Evolutionary conservation across 2,888 invertebrate species (phyloP).

Genomic region (Panzeria rudis): DNA sequence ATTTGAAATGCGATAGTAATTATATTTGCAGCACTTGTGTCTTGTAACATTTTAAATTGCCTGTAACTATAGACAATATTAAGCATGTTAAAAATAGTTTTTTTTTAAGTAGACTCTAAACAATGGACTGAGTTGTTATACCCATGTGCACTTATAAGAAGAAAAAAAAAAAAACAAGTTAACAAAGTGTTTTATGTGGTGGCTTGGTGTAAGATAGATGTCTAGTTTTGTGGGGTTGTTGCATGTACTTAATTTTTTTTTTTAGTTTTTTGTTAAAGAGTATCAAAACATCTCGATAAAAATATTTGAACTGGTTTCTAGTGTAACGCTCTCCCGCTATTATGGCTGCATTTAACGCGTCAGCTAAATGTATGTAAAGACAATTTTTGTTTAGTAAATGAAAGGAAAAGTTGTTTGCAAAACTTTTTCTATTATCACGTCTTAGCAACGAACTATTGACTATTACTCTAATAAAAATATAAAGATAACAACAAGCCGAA

Average conservation of each 20-base stretch:
- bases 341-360: slow-evolving; percentile 18
- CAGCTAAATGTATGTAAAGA: background rate
- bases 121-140: slow-evolving; percentile 35
- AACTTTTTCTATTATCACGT: slow-evolving; percentile 68
- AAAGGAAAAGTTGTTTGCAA: slow-evolving; percentile 72
- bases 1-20: slow-evolving; percentile 48
- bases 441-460: slow-evolving; percentile 48
- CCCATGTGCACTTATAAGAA: background rate
- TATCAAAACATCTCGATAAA: slow-evolving; percentile 44
- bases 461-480: slow-evolving; percentile 29
- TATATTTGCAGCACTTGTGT: slow-evolving; percentile 55
- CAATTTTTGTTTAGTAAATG: slow-evolving; percentile 37
- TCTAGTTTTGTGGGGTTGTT: slow-evolving; percentile 37
- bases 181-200: slow-evolving; percentile 19
- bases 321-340: slow-evolving; percentile 63
- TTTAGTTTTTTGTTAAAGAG: slow-evolving; percentile 8
- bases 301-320: slow-evolving; percentile 65
- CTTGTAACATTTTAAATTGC: slow-evolving; percentile 52
- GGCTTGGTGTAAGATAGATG: background rate
- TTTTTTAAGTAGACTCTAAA: slow-evolving; percentile 19
- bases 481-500: slow-evolving; percentile 30
- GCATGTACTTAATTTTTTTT: slow-evolving; percentile 4
- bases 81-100: background rate
- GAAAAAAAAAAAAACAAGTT: background rate
- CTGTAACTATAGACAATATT: slow-evolving; percentile 57